phyloP scores from a whole-genome alignment of 53 echinoderm and acorn worm species.

The Astropecten irregularis region DNA sequence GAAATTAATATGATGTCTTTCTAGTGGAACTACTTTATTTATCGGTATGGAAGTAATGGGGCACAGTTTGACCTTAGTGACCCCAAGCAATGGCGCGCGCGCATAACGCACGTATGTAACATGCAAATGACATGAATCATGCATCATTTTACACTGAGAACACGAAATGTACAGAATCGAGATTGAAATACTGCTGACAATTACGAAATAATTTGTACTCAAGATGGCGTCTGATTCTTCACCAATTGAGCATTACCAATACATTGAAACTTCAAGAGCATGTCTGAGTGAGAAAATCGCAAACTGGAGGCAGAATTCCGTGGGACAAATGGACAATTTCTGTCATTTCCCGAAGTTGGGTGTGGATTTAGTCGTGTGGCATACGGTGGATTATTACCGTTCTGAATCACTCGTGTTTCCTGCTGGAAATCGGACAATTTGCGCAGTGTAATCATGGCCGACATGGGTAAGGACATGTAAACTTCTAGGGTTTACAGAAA shows the following conservation, averaged over 20 bases:
- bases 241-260: not conserved
- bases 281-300: not conserved
- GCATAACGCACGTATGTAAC: not conserved
- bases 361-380: not conserved
- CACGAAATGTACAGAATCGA: not conserved
- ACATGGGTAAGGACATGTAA: no score
- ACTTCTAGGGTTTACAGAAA: no score
- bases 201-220: slow-evolving; percentile 19
- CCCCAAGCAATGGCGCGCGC: slow-evolving; percentile 23
- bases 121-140: not conserved
- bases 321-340: slow-evolving; percentile 17
- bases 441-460: no score
- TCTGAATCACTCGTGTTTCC: not conserved
- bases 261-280: not conserved
- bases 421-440: not conserved
- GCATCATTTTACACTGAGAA: no score
- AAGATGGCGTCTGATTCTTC: slow-evolving; percentile 35
- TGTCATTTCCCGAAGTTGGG: slow-evolving; percentile 21
- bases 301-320: slow-evolving; percentile 4
- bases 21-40: not conserved
- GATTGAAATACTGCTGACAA: slow-evolving; percentile 1
- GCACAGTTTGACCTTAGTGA: slow-evolving; percentile 26
- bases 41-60: not conserved
- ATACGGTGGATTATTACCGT: not conserved
- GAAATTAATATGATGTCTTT: not conserved